Evolutionary conservation across 2,888 invertebrate species (phyloP).

Genomic region (Pachydiplax longipennis): DNA sequence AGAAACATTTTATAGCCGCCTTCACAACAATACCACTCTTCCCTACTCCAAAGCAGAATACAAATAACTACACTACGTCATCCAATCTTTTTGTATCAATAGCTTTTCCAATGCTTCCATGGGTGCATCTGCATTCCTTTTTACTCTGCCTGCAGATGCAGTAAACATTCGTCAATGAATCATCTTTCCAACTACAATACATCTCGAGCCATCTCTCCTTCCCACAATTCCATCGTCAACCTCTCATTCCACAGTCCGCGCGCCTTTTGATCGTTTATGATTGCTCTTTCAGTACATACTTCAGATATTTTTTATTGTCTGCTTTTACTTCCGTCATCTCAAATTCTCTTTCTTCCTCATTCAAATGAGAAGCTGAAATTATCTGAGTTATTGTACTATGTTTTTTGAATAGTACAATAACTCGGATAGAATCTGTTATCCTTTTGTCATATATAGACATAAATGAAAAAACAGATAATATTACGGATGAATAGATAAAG

Average conservation of each 20-base stretch:
- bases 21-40: neutral
- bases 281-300: neutral
- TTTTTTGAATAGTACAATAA: no score
- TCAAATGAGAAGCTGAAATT: neutral
- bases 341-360: neutral
- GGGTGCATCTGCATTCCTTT: neutral
- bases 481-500: no score
- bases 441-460: no score
- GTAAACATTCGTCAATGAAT: constrained; percentile 4
- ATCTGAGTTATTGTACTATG: neutral
- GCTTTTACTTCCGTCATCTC: neutral
- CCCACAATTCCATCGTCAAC: neutral
- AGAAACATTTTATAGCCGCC: neutral
- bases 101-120: neutral
- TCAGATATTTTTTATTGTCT: neutral
- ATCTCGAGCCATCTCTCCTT: neutral
- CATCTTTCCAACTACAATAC: neutral
- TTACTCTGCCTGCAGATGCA: neutral
- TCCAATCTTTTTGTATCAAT: neutral
- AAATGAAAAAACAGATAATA: no score
- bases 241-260: neutral
- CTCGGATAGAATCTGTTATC: no score
- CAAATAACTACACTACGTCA: neutral
- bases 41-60: neutral
- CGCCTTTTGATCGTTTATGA: neutral